Conservation (phyloP, 2,797 vertebrate genomes). For the Lepus townsendii region DNA sequence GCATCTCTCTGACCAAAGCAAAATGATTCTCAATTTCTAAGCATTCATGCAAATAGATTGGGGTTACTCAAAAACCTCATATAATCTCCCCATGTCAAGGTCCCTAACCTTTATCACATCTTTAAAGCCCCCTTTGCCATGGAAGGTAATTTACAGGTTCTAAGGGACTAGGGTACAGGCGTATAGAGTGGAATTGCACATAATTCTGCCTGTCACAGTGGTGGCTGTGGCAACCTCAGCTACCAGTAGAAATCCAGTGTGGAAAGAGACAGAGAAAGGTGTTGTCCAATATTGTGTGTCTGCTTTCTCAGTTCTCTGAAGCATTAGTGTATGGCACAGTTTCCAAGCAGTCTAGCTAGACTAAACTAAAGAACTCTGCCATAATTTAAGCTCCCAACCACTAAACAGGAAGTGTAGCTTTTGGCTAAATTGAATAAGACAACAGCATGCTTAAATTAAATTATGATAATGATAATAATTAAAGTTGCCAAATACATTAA, state of each 20-base stretch:
- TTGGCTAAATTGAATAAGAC: not conserved
- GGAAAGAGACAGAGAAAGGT: not conserved
- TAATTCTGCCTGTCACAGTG: not conserved
- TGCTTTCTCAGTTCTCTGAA: not conserved
- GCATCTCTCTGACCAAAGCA: not conserved
- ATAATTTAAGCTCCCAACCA: not conserved
- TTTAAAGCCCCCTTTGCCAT: not conserved
- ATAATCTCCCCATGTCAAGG: not conserved
- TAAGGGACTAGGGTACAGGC: not conserved
- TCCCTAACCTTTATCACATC: not conserved
- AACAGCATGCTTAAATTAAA: not conserved
- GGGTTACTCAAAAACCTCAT: not conserved
- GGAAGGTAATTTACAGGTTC: not conserved
- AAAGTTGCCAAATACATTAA: not conserved
- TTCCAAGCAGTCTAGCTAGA: not conserved
- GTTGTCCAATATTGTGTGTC: not conserved
- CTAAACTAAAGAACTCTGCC: not conserved
- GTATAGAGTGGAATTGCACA: not conserved
- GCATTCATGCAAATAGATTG: not conserved
- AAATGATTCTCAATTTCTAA: not conserved
- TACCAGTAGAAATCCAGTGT: not conserved
- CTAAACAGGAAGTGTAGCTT: not conserved
- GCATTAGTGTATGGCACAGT: too few species aligned
- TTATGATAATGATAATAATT: not conserved
- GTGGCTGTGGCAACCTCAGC: not conserved